Base-by-base conservation (phyloP, 2,113 vertebrate species). In the Procapra przewalskii region DNA sequence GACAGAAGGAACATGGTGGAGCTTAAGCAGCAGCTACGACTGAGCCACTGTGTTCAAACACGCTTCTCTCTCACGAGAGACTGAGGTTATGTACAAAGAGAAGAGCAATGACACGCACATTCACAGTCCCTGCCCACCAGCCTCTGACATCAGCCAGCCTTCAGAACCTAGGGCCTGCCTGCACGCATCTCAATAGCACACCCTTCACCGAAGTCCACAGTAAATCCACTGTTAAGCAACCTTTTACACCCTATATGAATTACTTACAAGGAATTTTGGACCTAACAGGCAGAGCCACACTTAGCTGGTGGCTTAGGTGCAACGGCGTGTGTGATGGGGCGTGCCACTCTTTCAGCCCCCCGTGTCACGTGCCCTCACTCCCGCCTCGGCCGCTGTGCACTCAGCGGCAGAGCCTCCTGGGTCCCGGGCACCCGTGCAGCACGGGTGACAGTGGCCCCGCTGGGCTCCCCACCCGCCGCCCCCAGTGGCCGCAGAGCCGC, bases 171-270 rank as follows among this genome's bases (percentile, higher is more conserved):
- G 80, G 84, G 19, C 93, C 97, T 96, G 91, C 90, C 96, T 96
- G 90, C 79, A 17, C 89, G 92, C 62, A 96, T 91, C 97, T 98
- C 93, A 90, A 93, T 87, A 97, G 91, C 87, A 62, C 88, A 93
- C 62, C 94, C 97, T 91, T 97, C 98, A 97, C 96, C 88, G 94
- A 96, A 98, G 97, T 95, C 90, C 96, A 82, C 57, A 95, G 93
- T 96, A 98, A 98, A 98, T 86, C 89, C 90, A 95, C 31, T 88
- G 95, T 98, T 98, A 98, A 98, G 98, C 97, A 97, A 96, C 67
- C 55, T 59, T 98, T 96, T 97, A 96, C 91, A 96, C 71, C 85
- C 84, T 82, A 93, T 94, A 93, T 83, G 88, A 95, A 97, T 96
- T 96, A 93, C 88, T 97, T 97, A 97, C 98, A 95, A 98, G 97